These are phyloP conservation scores for Oxyteleia sp. DNA, from an alignment of 2,888 invertebrate species.

Conservation along the genomic window DNA sequence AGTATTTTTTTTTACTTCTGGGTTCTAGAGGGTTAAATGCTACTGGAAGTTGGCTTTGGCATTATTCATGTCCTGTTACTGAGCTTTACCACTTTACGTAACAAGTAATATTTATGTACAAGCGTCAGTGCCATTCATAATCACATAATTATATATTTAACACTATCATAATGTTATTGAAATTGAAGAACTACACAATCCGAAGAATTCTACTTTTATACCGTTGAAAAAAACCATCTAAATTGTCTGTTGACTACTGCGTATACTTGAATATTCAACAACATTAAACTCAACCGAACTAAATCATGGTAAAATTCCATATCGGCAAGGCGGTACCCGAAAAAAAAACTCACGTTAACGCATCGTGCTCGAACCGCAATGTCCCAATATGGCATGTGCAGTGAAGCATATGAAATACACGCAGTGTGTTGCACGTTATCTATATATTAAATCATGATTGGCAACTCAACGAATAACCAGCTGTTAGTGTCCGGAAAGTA, in stretches of 20 bases:
- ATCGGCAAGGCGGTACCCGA: background rate
- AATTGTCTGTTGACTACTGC: slow-evolving; percentile 2
- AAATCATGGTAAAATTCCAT: background rate
- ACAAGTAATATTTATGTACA: too few relatives aligned
- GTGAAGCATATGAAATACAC: slow-evolving; percentile 65
- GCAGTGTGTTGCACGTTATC: slow-evolving; percentile 58
- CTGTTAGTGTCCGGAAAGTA: slow-evolving; percentile 63
- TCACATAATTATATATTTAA: too few relatives aligned
- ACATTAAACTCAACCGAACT: background rate
- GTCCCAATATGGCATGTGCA: slow-evolving; percentile 58
- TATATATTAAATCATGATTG: slow-evolving; percentile 74
- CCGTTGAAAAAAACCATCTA: too few relatives aligned
- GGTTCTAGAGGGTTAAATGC: too few relatives aligned
- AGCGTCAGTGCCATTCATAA: too few relatives aligned
- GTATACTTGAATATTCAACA: background rate
- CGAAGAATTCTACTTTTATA: too few relatives aligned
- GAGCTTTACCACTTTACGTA: too few relatives aligned
- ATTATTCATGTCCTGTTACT: too few relatives aligned
- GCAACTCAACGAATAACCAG: slow-evolving; percentile 63
- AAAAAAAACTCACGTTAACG: slow-evolving; percentile 46
- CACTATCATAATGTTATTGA: too few relatives aligned
- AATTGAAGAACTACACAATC: too few relatives aligned
- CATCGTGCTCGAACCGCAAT: slow-evolving; percentile 49
- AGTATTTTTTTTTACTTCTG: too few relatives aligned
- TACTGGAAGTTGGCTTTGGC: too few relatives aligned